Conservation (phyloP, 1,140 invertebrate species). For the Eulimnadia texana region DNA sequence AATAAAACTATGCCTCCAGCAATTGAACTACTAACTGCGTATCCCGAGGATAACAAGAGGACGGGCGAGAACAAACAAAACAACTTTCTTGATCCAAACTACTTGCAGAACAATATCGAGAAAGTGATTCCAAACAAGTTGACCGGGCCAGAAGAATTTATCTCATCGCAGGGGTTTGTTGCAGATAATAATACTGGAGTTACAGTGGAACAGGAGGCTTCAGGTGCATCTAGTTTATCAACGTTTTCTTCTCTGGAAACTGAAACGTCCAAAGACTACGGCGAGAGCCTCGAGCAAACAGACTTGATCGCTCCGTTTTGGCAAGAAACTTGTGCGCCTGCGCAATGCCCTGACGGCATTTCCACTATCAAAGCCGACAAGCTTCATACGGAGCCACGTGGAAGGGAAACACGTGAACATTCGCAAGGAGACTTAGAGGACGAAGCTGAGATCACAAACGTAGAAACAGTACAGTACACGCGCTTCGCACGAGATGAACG, state of each 20-base stretch:
- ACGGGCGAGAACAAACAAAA: not conserved
- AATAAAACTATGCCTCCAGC: not conserved
- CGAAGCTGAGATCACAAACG: not conserved
- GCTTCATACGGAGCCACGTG: not conserved
- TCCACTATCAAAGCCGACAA: not conserved
- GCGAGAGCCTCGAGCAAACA: too few species aligned
- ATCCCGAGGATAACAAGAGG: not conserved
- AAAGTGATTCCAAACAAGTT: not conserved
- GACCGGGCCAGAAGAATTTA: not conserved
- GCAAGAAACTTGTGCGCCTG: not conserved
- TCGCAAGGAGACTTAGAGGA: conserved; percentile 12
- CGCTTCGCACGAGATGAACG: not conserved
- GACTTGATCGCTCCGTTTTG: not conserved
- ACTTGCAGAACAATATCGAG: not conserved
- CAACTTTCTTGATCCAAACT: not conserved
- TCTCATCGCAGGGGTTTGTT: not conserved
- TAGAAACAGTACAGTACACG: not conserved
- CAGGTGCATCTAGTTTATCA: too few species aligned
- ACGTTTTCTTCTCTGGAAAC: too few species aligned
- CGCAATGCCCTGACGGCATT: not conserved
- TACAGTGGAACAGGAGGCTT: not conserved
- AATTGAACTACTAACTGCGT: not conserved
- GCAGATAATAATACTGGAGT: not conserved
- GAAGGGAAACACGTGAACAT: not conserved
- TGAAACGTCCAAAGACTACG: too few species aligned